Base-by-base conservation (phyloP, 2,113 vertebrate species). In the Chamaetylas fuelleborni region DNA sequence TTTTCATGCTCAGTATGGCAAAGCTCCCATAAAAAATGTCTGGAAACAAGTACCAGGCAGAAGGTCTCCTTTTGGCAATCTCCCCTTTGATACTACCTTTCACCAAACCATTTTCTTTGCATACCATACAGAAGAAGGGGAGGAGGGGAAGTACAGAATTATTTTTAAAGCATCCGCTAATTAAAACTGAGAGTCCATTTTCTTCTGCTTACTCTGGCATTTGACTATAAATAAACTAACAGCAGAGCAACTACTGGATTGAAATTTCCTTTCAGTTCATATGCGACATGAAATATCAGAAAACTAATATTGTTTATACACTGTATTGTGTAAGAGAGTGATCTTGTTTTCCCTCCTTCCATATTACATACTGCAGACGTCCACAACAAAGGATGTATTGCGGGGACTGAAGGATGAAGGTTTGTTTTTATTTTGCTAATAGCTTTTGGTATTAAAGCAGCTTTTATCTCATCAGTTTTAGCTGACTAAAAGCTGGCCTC, bases 361-460 rank as follows among this genome's bases (percentile, higher is more conserved):
- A 11, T 58, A 47, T 78, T 66, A 71, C 33, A 34, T 51, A 42
- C 13, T 7, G 11, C 19, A 57, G 74, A 61, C 19, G 69, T n/a
- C 33, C 71, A 31, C 29, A 80, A 83, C 13, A 85, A 93, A 89
- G 71, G 38, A 54, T 0, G 0, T 61, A 40, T 28, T 61, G 28
- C 25, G 28, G 40, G 12, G 23, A 62, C 29, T 65, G 60, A 65
- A 56, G 40, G 12, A 22, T 65, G 11, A 33, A 42, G 6, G 4
- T 81, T 81, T 83, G 53, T 61, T 90, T 94, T 86, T 60, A 82
- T 91, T 93, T 88, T 80, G 22, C 42, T 70, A 66, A 57, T 79
- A 69, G 31, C 15, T 48, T 83, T 83, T 83, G n/a, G 24, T 77
- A 58, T 38, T 47, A 65, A 80, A 40, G 23, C 11, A 86, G 38